Conservation (phyloP, 2,113 vertebrate species). For the Coturnix japonica region DNA sequence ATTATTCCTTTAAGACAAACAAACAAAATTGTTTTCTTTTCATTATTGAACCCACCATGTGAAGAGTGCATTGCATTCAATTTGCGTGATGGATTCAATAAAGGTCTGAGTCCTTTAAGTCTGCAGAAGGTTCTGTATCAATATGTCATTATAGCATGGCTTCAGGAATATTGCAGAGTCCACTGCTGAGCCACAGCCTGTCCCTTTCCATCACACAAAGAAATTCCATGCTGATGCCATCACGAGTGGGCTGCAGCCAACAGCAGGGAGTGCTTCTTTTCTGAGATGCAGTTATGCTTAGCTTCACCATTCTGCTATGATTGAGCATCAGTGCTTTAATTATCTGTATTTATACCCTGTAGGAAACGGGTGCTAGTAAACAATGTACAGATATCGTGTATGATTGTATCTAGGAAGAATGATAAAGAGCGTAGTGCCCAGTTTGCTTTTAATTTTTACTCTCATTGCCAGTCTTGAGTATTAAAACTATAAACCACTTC, state of each 20-base stretch:
- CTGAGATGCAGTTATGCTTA: neutral
- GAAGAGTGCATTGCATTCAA: neutral
- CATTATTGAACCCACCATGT: neutral
- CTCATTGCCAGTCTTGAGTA: neutral
- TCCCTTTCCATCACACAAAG: neutral
- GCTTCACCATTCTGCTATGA: neutral
- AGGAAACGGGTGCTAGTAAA: neutral
- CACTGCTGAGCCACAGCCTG: neutral
- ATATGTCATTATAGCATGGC: neutral
- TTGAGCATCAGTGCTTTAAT: neutral
- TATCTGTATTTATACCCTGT: neutral
- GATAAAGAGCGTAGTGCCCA: neutral
- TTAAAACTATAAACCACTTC: conserved; percentile 25
- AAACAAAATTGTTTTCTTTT: neutral
- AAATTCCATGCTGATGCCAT: neutral
- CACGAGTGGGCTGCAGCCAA: neutral
- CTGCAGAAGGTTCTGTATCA: neutral
- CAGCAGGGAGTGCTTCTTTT: neutral
- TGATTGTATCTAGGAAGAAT: neutral
- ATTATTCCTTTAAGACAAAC: neutral
- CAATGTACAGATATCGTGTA: neutral
- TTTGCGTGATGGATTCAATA: neutral
- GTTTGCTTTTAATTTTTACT: neutral
- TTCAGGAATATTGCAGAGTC: conserved; percentile 1
- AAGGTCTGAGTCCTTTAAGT: neutral